Evolutionary conservation across 2,113 vertebrate genomes (phyloP).

Genomic region (Ageneiosus marmoratus): DNA sequence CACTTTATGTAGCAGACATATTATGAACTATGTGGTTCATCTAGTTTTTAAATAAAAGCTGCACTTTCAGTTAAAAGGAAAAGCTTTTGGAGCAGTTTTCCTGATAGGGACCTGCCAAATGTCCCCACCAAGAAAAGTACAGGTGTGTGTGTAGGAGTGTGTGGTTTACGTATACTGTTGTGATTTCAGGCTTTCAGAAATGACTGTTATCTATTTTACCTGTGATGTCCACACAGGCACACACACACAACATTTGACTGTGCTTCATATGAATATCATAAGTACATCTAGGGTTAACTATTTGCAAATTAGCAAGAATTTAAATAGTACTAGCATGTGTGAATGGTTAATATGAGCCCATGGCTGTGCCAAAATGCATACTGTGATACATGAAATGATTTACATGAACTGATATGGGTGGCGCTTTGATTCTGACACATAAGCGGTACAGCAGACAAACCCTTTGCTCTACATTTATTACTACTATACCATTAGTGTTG

Average conservation of each 20-base stretch:
- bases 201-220: slow-evolving; percentile 28
- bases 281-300: neutral
- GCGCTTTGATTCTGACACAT: neutral
- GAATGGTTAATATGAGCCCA: neutral
- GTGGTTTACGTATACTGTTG: neutral
- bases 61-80: neutral
- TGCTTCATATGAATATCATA: neutral
- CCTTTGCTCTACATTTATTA: neutral
- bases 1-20: too few species aligned
- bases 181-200: slow-evolving; percentile 37
- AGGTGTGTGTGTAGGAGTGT: neutral
- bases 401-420: neutral
- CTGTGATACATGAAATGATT: neutral
- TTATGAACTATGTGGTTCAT: too few species aligned
- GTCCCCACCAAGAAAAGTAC: neutral
- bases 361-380: neutral
- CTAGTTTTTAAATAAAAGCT: neutral
- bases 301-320: neutral
- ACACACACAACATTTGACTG: neutral
- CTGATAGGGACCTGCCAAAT: neutral
- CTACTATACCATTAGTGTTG: too few species aligned
- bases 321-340: neutral
- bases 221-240: slow-evolving; percentile 2
- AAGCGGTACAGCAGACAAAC: neutral
- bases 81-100: too few species aligned